phyloP scores from a whole-genome alignment of 1,140 invertebrate species.

The Plutomurus gul region DNA sequence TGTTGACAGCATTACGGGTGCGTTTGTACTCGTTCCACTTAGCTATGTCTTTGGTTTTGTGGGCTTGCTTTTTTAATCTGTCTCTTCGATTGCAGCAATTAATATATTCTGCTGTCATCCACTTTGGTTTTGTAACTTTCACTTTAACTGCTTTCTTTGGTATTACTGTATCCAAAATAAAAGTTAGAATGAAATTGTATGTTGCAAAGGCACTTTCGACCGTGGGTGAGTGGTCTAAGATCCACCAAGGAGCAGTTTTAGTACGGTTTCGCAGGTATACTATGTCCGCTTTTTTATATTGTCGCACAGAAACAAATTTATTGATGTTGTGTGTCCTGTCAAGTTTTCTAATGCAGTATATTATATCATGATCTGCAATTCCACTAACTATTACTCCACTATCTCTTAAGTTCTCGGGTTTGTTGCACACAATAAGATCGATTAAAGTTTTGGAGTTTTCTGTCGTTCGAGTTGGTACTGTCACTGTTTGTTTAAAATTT shows the following conservation, averaged over 20 bases:
- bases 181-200: not conserved
- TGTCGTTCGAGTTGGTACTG: not conserved
- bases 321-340: not conserved
- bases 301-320: not conserved
- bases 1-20: not conserved
- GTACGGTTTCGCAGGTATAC: not conserved
- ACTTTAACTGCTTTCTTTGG: not conserved
- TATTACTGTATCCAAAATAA: not conserved
- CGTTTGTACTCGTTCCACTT: not conserved
- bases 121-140: not conserved
- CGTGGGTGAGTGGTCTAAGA: not conserved
- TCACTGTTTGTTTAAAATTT: not conserved
- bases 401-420: not conserved
- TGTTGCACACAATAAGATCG: not conserved
- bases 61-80: not conserved
- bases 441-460: not conserved
- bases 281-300: not conserved
- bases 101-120: not conserved
- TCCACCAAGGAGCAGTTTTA: not conserved
- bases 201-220: not conserved
- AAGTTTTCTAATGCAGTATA: not conserved
- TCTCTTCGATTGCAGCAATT: not conserved
- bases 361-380: not conserved
- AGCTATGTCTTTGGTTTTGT: not conserved
- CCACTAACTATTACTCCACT: not conserved